phyloP scores from a whole-genome alignment of 2,888 invertebrate species.

The Onchidella celtica region DNA sequence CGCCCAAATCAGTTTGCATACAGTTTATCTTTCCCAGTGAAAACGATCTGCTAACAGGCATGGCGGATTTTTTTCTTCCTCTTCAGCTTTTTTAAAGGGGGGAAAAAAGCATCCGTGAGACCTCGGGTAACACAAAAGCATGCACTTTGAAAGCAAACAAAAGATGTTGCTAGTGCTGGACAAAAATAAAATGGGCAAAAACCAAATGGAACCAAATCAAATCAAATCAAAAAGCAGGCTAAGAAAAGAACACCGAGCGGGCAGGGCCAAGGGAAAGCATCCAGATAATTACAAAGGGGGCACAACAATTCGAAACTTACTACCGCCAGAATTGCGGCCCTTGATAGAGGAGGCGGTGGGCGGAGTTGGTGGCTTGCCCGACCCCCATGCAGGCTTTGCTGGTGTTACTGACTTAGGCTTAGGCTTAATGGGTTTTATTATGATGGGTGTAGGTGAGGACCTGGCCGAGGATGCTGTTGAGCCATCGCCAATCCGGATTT shows the following conservation, averaged over 20 bases:
- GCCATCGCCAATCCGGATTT: conserved; percentile 3
- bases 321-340: conserved; percentile 34
- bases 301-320: conserved; percentile 43
- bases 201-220: too few species aligned
- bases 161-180: too few species aligned
- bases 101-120: too few species aligned
- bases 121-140: too few species aligned
- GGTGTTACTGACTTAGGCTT: conserved; percentile 19
- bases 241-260: not conserved
- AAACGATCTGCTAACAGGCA: too few species aligned
- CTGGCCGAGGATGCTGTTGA: conserved; percentile 15
- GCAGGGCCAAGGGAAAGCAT: conserved; percentile 27
- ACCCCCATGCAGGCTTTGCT: not conserved
- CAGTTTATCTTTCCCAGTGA: too few species aligned
- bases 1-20: too few species aligned
- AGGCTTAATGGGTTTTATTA: conserved; percentile 39
- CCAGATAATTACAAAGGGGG: not conserved
- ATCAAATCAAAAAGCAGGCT: not conserved
- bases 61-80: too few species aligned
- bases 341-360: not conserved
- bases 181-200: too few species aligned
- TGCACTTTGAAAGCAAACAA: too few species aligned
- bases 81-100: too few species aligned
- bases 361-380: not conserved
- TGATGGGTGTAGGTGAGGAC: conserved; percentile 40